Conservation (phyloP, 2,113 vertebrate genomes). For the Heliornis fulica region DNA sequence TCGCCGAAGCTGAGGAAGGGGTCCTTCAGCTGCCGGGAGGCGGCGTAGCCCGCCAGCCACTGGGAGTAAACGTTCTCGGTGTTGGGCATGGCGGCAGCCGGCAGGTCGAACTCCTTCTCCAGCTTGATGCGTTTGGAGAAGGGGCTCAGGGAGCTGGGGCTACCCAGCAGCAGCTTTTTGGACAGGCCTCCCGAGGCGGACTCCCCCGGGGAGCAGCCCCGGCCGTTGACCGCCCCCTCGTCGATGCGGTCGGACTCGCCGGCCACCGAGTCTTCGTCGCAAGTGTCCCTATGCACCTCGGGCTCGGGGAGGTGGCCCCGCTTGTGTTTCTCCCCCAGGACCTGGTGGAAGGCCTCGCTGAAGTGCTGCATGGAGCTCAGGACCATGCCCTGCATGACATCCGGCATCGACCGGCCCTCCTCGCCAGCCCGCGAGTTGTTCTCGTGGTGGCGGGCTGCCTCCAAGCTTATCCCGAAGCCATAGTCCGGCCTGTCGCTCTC, state of each 20-base stretch:
- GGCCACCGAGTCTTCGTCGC: constrained; percentile 90
- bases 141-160: constrained; percentile 95
- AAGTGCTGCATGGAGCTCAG: constrained; percentile 99
- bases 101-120: constrained; percentile 98
- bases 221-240: constrained; percentile 90
- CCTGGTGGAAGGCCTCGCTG: constrained; percentile 94
- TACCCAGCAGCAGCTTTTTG: constrained; percentile 98
- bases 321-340: constrained; percentile 89
- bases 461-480: constrained; percentile 91
- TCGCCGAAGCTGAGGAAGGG: constrained; percentile 98
- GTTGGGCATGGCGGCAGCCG: constrained; percentile 95
- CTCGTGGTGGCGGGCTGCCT: constrained; percentile 91
- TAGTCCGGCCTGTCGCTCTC: constrained; percentile 87
- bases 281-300: constrained; percentile 91
- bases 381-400: constrained; percentile 97
- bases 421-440: constrained; percentile 83
- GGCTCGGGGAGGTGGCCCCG: constrained; percentile 90
- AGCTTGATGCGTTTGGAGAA: constrained; percentile 99
- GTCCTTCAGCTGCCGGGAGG: constrained; percentile 98
- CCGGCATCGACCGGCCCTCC: constrained; percentile 87
- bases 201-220: constrained; percentile 94
- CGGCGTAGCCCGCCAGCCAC: constrained; percentile 97
- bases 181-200: constrained; percentile 92
- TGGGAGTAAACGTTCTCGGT: constrained; percentile 99
- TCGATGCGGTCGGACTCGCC: constrained; percentile 92